phyloP scores from a whole-genome alignment of 2,888 invertebrate species.

The Megaustenia siamemsis region DNA sequence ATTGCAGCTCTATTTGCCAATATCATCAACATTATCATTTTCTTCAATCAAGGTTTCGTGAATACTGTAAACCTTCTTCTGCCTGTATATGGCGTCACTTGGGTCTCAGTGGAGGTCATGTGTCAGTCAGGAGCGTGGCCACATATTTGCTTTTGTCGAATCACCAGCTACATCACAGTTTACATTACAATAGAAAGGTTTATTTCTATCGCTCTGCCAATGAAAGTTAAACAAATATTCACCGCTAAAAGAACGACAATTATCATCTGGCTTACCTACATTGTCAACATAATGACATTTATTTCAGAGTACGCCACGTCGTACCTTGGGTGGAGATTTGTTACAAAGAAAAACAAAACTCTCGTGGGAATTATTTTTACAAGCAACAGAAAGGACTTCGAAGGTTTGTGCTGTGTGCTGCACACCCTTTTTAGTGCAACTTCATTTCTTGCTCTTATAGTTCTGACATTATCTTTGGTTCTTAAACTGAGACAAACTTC shows the following conservation, averaged over 20 bases:
- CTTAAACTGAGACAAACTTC: background rate
- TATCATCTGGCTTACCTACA: background rate
- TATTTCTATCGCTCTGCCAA: slow-evolving; percentile 6
- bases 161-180: slow-evolving; percentile 31
- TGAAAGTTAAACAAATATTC: slow-evolving; percentile 27
- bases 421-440: background rate
- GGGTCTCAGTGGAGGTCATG: background rate
- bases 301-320: slow-evolving; percentile 22
- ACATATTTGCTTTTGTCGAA: slow-evolving; percentile 29
- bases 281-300: background rate
- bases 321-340: background rate
- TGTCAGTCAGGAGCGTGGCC: slow-evolving; percentile 16
- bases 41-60: too few relatives aligned
- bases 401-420: background rate
- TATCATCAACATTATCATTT: too few relatives aligned
- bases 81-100: background rate
- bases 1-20: too few relatives aligned
- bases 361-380: background rate
- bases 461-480: slow-evolving; percentile 1
- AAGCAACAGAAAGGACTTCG: background rate
- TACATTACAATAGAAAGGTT: slow-evolving; percentile 35
- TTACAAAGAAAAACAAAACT: background rate
- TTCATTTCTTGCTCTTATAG: slow-evolving; percentile 5
- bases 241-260: slow-evolving; percentile 9
- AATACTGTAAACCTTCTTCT: slow-evolving; percentile 21